phyloP scores from a whole-genome alignment of 2,113 vertebrate species.

The Columbina picui region DNA sequence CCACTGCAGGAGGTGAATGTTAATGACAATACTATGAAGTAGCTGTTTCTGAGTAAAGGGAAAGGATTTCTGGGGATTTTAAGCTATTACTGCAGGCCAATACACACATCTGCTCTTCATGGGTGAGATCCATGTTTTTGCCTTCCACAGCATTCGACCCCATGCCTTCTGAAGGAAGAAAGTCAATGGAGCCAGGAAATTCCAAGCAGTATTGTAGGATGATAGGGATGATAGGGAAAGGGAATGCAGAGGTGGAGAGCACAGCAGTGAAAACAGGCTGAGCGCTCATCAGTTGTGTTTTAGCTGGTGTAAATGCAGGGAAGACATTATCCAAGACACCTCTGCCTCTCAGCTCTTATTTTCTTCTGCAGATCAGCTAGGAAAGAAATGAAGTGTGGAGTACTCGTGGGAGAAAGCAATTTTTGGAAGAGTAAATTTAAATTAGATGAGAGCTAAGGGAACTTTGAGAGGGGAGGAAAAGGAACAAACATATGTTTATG shows the following conservation, averaged over 20 bases:
- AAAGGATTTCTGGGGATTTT: neutral
- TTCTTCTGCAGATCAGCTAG: neutral
- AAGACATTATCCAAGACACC: neutral
- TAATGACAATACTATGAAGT: neutral
- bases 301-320: neutral
- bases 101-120: conserved; percentile 25
- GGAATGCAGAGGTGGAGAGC: neutral
- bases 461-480: neutral
- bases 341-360: neutral
- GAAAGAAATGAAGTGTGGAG: neutral
- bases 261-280: neutral
- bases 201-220: neutral
- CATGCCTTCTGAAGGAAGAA: conserved; percentile 16
- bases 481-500: conserved; percentile 41
- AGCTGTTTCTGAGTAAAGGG: neutral
- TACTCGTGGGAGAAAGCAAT: neutral
- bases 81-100: neutral
- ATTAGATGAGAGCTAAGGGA: conserved; percentile 29
- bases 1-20: conserved; percentile 9
- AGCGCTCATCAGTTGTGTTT: neutral
- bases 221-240: neutral
- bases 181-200: neutral
- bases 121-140: neutral
- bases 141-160: neutral
- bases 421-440: conserved; percentile 27